phyloP scores from a whole-genome alignment of 2,113 vertebrate species.

The Cichladusa arquata region DNA sequence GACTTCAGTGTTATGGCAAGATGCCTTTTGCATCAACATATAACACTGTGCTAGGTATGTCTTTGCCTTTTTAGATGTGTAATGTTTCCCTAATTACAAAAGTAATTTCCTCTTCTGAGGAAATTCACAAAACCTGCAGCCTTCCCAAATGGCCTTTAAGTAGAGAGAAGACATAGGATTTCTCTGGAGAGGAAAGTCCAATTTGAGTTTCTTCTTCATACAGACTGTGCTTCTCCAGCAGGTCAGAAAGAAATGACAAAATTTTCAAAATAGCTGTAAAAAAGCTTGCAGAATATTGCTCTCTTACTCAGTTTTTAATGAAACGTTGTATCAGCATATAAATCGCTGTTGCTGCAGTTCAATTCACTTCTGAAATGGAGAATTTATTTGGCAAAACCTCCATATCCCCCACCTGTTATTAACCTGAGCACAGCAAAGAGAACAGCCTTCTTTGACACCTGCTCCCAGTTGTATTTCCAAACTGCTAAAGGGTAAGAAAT shows the following conservation, averaged over 20 bases:
- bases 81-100: neutral
- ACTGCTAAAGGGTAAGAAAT: neutral
- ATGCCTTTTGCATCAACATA: neutral
- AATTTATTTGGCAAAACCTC: neutral
- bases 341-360: neutral
- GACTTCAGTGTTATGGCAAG: neutral
- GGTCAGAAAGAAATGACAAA: neutral
- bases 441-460: neutral
- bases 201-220: neutral
- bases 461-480: neutral
- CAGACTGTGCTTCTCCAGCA: neutral
- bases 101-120: neutral
- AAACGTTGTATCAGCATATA: neutral
- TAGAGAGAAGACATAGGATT: neutral
- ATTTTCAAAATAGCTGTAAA: neutral
- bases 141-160: neutral
- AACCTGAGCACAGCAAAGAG: neutral
- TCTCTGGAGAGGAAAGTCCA: neutral
- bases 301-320: neutral
- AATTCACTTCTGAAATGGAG: neutral
- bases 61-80: neutral
- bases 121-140: neutral
- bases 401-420: neutral
- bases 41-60: neutral
- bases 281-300: neutral